Evolutionary conservation across 2,797 vertebrate genomes (phyloP).

Genomic region (Myripristis murdjan): DNA sequence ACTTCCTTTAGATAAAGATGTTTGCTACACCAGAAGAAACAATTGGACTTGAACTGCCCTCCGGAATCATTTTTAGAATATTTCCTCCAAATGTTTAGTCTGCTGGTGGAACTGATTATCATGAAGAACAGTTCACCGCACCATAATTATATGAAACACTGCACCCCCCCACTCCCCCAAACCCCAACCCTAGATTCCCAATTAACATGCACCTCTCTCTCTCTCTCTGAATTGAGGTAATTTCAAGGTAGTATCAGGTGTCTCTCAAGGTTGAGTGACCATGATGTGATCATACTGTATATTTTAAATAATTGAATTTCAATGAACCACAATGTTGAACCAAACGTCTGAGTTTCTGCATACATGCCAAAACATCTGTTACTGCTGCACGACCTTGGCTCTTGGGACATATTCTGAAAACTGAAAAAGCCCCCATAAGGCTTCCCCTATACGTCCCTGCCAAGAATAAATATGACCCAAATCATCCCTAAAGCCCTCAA

Average conservation of each 20-base stretch:
- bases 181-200: constrained; percentile 60
- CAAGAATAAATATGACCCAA: constrained; percentile 74
- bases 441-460: constrained; percentile 63
- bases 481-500: constrained; percentile 48
- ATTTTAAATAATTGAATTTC: constrained; percentile 80
- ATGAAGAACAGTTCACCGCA: constrained; percentile 73
- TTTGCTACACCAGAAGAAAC: constrained; percentile 61
- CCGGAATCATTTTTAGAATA: constrained; percentile 48
- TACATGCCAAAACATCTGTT: constrained; percentile 78
- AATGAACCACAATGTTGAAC: constrained; percentile 58
- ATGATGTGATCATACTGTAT: constrained; percentile 68
- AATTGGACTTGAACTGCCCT: constrained; percentile 51
- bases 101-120: constrained; percentile 73
- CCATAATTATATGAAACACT: constrained; percentile 73
- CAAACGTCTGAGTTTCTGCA: constrained; percentile 49
- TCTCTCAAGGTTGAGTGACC: constrained; percentile 55
- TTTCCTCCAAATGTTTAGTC: constrained; percentile 76
- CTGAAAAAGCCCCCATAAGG: constrained; percentile 60
- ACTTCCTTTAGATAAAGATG: constrained; percentile 65
- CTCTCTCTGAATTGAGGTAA: constrained; percentile 47
- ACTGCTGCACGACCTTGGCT: constrained; percentile 69
- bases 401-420: constrained; percentile 61
- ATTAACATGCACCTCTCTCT: constrained; percentile 61
- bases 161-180: too few relatives aligned
- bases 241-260: constrained; percentile 73